Evolutionary conservation across 64 coral and sea anemone species (phyloP).

Genomic region (Stichodactyla helianthus): DNA sequence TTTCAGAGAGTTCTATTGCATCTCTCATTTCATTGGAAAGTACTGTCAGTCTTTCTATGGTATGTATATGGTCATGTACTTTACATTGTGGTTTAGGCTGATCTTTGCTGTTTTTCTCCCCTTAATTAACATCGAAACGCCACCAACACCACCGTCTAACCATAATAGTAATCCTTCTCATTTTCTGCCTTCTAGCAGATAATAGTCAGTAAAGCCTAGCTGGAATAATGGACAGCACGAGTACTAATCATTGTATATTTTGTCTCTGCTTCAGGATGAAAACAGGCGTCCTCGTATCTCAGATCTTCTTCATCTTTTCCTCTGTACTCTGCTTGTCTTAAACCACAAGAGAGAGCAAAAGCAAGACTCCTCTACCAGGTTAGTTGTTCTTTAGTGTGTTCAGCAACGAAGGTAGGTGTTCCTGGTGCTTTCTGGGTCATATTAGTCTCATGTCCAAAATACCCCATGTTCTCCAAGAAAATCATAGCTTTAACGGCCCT

Average conservation of each 20-base stretch:
- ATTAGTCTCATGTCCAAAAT: no score
- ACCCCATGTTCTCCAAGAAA: no score
- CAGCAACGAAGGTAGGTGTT: background rate
- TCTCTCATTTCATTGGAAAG: constrained; percentile 51
- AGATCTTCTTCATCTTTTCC: constrained; percentile 57
- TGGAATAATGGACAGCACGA: background rate
- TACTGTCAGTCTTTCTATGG: constrained; percentile 34
- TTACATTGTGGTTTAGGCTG: no score
- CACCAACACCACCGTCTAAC: no score
- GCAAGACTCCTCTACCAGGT: constrained; percentile 26
- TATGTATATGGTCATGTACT: background rate
- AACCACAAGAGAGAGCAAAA: constrained; percentile 43
- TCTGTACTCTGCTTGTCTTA: constrained; percentile 45
- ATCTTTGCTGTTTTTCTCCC: no score
- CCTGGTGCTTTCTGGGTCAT: background rate
- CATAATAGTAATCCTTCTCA: no score
- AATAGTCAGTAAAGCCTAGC: no score
- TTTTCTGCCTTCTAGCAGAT: no score
- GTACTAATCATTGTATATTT: background rate
- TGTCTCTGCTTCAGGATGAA: constrained; percentile 29
- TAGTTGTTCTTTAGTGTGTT: background rate
- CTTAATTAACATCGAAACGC: no score
- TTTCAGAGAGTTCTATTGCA: constrained; percentile 43
- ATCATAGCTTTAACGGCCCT: no score
- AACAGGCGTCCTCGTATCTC: constrained; percentile 9